Base-by-base conservation (phyloP, 2,888 invertebrate species). In the Exocentrus adspersus region DNA sequence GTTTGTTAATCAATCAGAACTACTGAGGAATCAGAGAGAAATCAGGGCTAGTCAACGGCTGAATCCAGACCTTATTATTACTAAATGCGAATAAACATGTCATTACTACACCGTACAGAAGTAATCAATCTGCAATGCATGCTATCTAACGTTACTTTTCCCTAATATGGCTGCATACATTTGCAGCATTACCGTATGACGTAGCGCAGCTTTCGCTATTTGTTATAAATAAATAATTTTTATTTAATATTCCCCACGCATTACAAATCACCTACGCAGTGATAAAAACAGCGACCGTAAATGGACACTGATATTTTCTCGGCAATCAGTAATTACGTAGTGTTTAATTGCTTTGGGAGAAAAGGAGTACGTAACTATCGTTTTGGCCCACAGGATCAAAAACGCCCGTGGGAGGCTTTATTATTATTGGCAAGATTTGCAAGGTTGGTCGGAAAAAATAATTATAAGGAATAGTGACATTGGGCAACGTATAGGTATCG, bases 201-300 rank as follows among this genome's bases (percentile, higher is more conserved):
- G 46, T 46, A 24, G 16, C 21, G 14, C 5, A 14, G 12, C 24
- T 21, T 24, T 46, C 14, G 24, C 46, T 46, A 46, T 24, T 46
- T 46, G 21, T 46, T 46, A 46, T 46, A 46, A 46, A 45, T 20
- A 20, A 45, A 46, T 17, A 17, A 46, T 14, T 24, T 46, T 46
- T 46, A 24, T 46, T 46, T 46, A 46, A 24, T 46, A 46, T 46
- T 46, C 46, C 7, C 24, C 46, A 46, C 46, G 24, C 46, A 46
- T 24, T 46, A 16, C 14, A n/a, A 46, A n/a, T 46, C 17, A 46
- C 46, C 46, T 46, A 46, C 46, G 46, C 20, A 46, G 46, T 46
- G 46, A n/a, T 46, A 46, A 43, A 46, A 46, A 37, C 3, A 6
- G 7, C 9, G 20, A 7, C 24, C 24, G 9, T 46, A 46, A 46